Evolutionary conservation across 2,113 vertebrate species (phyloP), one percentile per base, ranked within the genome.

Genomic region (Onychostruthus taczanowskii): DNA sequence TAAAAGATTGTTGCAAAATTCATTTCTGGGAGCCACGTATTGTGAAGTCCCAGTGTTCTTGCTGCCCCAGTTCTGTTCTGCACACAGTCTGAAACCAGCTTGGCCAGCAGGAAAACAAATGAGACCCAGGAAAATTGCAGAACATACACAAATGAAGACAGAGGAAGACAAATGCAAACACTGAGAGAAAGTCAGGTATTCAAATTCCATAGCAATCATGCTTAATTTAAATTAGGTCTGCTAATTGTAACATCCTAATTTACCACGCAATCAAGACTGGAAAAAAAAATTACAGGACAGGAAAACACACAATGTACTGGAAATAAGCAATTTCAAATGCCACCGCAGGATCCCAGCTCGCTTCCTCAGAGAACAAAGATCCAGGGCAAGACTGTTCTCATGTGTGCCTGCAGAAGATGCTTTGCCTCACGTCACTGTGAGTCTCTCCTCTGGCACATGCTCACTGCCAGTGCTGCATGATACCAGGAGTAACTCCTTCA

Each of bases 191-290:
- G 87, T 33, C 77, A 94, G 87, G 68, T 92, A 90, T 90, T 66
- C 72, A 88, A 76, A 94, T 90, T 94, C 53, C 79, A 76, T 0
- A 80, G 88, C 75, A 96, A 88, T 90, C 85, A 83, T 35, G 75
- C 9, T 62, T 67, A 69, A 89, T 92, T 95, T 84, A 91, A 94
- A 96, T 95, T 84, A 94, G 74, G 75, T 41, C 56, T 91, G 58
- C 83, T 92, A 96, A 94, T 84, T 96, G 72, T 77, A 70, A 80
- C 46, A 46, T 39, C 39, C 41, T 73, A 49, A 93, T 95, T 87
- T 69, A 88, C 78, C n/a, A 22, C 17, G 83, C 67, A 97, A 93
- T 86, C 88, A 96, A 80, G 92, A 77, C 50, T 80, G 39, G 78
- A 76, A 85, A 72, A 35, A 80, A 96, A 88, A 96, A 83, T 50